These are phyloP conservation scores for Herpetotheres cachinnans DNA, from an alignment of 2,113 vertebrate genomes.

Conservation along the genomic window DNA sequence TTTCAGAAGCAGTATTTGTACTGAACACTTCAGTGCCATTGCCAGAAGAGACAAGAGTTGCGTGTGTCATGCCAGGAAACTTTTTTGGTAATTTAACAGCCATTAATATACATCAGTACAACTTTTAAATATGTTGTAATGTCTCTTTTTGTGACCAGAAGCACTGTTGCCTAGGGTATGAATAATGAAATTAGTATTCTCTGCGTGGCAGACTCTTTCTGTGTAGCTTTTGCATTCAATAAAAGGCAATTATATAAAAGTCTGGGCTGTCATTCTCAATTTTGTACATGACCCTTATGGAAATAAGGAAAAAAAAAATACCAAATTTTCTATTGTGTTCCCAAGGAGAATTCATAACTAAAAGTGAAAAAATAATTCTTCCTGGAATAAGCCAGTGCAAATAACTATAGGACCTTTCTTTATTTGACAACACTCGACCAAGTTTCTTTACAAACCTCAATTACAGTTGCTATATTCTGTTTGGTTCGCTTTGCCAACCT, in stretches of 20 bases:
- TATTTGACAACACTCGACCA: neutral
- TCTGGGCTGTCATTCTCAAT: slow-evolving; percentile 6
- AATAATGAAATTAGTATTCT: slow-evolving; percentile 3
- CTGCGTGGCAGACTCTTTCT: neutral
- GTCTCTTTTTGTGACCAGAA: neutral
- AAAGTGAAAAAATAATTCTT: neutral
- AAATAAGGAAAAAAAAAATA: neutral
- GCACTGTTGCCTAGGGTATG: neutral
- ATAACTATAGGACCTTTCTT: neutral
- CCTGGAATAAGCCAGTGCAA: neutral
- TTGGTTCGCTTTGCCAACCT: slow-evolving; percentile 25
- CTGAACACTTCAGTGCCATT: neutral
- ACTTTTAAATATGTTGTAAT: neutral
- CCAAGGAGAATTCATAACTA: slow-evolving; percentile 10
- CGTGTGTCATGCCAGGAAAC: neutral
- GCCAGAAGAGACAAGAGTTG: neutral
- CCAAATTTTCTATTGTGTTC: neutral
- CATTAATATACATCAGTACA: neutral
- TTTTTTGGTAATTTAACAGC: neutral
- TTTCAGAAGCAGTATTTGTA: neutral
- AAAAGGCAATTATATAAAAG: slow-evolving; percentile 17
- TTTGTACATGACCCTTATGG: slow-evolving; percentile 19
- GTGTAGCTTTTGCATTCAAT: slow-evolving; percentile 12
- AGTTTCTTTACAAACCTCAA: neutral
- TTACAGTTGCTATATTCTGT: neutral